Percentiles rank a stretch among this genome's conserved stretches.
These are phyloP conservation scores for Scaeva pyrastri DNA, from an alignment of 2,888 invertebrate genomes.

Conservation along the genomic window DNA sequence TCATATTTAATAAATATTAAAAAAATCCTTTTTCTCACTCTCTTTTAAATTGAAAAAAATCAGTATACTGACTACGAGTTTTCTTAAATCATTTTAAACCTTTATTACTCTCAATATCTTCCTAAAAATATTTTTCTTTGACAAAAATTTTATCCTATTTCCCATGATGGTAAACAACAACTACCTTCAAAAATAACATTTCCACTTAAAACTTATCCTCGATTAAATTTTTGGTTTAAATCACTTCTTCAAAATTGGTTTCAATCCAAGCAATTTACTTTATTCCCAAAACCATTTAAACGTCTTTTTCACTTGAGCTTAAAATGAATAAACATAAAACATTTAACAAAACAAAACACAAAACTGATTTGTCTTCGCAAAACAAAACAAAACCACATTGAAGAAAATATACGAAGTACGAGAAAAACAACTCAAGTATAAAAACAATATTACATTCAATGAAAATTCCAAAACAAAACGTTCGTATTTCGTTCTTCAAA, in stretches of 20 bases:
- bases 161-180: too few species aligned
- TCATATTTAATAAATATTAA: too few species aligned
- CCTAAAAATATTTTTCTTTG: too few species aligned
- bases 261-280: slow-evolving; percentile 7
- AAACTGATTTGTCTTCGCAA: slow-evolving; percentile 20
- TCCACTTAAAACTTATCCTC: neutral
- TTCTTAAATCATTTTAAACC: too few species aligned
- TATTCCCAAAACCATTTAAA: neutral
- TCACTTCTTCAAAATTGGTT: neutral
- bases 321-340: slow-evolving; percentile 8
- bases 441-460: slow-evolving; percentile 62
- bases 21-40: too few species aligned
- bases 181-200: too few species aligned
- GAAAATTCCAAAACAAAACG: slow-evolving; percentile 55
- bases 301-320: neutral
- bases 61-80: too few species aligned
- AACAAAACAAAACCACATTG: neutral
- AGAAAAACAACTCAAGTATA: slow-evolving; percentile 29
- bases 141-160: too few species aligned
- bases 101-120: too few species aligned
- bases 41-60: too few species aligned
- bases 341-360: slow-evolving; percentile 10
- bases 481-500: too few species aligned
- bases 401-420: slow-evolving; percentile 12
- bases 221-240: neutral